phyloP scores from a whole-genome alignment of 2,888 invertebrate species.

The Cantharis flavilabris region DNA sequence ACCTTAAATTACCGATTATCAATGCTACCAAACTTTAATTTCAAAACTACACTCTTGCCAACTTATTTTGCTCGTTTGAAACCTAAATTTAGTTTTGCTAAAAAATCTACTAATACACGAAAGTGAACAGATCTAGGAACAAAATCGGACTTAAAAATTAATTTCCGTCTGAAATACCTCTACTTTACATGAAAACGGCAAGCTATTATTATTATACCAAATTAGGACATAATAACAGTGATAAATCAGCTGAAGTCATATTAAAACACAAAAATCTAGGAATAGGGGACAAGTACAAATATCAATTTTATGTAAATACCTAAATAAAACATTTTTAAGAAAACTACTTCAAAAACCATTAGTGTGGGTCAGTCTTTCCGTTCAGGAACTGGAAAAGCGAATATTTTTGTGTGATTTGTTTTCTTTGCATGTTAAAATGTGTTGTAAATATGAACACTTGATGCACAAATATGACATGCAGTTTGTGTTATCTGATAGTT shows the following conservation, averaged over 20 bases:
- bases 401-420: slow-evolving; percentile 15
- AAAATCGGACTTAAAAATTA: too few relatives aligned
- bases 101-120: too few relatives aligned
- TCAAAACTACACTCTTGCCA: neutral
- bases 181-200: neutral
- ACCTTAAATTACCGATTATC: neutral
- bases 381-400: slow-evolving; percentile 12
- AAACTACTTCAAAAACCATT: slow-evolving; percentile 28
- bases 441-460: neutral
- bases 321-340: slow-evolving; percentile 12
- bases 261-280: neutral
- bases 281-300: slow-evolving; percentile 11
- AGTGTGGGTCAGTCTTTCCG: slow-evolving; percentile 28
- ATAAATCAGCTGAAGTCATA: neutral
- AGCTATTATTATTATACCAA: neutral
- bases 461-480: neutral
- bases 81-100: too few relatives aligned
- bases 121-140: too few relatives aligned
- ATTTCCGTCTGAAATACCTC: neutral
- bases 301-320: slow-evolving; percentile 24
- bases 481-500: neutral
- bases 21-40: neutral
- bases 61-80: neutral
- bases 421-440: neutral
- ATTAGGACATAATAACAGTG: neutral